Base-by-base conservation (phyloP, 2,888 invertebrate species). In the Mayetiola destructor region DNA sequence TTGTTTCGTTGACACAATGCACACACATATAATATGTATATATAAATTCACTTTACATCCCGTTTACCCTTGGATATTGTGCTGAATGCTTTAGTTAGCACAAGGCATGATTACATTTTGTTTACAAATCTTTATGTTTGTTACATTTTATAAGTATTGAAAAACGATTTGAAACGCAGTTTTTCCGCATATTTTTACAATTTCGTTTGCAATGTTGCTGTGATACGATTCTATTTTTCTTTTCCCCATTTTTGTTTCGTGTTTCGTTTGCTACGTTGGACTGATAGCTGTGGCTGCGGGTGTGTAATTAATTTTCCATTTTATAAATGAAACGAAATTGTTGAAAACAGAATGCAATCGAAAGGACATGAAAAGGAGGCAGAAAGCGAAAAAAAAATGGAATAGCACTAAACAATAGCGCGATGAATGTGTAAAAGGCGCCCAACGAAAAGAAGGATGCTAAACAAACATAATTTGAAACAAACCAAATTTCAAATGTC, bases 241-340 rank as follows among this genome's bases (percentile, higher is more conserved):
- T 23, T 40, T 12, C 23, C 21, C 12, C 40, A 21, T 21, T 12
- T 21, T 21, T n/a, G n/a, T n/a, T 21, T 21, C 40, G 20, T 9
- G 12, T 10, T 40, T 40, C 14, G 18, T 39, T 39, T 18, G 16
- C 36, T n/a, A 36, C 14, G 16, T 12, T 36, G 12, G 12, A 16
- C 23, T 23, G 23, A 12, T 23, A 9, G 21, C 23, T 48, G 48
- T 48, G 23, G 23, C 27, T 48, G 48, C 27, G 48, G 48, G n/a
- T n/a, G 48, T 48, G n/a, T 48, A 48, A 48, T 48, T 48, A 48
- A 48, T 48, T 48, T 48, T 48, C 48, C 48, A 48, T 48, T 48
- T 48, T 48, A 27, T 48, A 27, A 48, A 48, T 48, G 48, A 16
- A 27, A 12, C 48, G 16, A 48, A 48, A 48, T 42, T 42, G 23